Conservation (phyloP, 2,888 invertebrate genomes). For the Tetrapedia diversipes region DNA sequence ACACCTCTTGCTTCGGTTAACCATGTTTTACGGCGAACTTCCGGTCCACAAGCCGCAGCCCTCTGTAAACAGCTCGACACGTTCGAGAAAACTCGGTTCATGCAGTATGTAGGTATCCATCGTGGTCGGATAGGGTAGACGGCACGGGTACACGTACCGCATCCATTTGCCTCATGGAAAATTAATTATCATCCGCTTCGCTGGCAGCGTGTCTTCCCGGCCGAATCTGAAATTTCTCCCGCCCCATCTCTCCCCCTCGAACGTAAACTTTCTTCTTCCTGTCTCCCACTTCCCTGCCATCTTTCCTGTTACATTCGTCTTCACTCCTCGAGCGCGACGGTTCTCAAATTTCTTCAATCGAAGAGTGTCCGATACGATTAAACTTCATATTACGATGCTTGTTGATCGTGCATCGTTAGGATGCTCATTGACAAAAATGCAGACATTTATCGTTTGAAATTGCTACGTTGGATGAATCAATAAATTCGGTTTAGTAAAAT, state of each 20-base stretch:
- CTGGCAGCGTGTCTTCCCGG: constrained; percentile 2
- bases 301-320: no score
- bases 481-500: no score
- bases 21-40: not conserved
- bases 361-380: no score
- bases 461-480: no score
- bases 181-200: constrained; percentile 51
- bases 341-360: no score
- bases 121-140: constrained; percentile 9
- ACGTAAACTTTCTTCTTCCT: not conserved
- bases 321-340: no score
- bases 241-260: not conserved
- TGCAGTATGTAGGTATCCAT: constrained; percentile 33
- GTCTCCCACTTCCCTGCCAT: not conserved
- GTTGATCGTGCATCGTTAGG: no score
- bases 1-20: not conserved
- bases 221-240: constrained; percentile 36
- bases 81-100: constrained; percentile 25
- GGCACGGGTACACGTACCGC: constrained; percentile 32
- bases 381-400: no score
- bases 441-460: no score
- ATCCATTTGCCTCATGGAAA: constrained; percentile 56
- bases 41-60: not conserved
- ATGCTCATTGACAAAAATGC: no score
- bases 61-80: constrained; percentile 22